Evolutionary conservation across 2,888 invertebrate genomes (phyloP).

Genomic region (Plusia festucae): DNA sequence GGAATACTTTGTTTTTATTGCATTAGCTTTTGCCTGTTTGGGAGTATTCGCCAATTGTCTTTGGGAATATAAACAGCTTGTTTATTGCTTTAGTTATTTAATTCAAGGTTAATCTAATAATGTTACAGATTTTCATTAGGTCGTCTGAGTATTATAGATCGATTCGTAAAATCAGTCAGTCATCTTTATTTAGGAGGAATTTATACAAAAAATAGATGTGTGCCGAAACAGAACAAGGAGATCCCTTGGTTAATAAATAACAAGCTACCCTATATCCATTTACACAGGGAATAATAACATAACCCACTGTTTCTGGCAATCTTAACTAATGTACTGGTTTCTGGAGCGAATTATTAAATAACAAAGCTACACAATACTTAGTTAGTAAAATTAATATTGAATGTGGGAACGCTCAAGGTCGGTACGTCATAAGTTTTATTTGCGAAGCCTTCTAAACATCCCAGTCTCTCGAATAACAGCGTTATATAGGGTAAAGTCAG

Average conservation of each 20-base stretch:
- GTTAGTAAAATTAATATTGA: slow-evolving; percentile 22
- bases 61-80: slow-evolving; percentile 33
- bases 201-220: slow-evolving; percentile 2
- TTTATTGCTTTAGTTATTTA: slow-evolving; percentile 29
- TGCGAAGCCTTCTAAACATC: slow-evolving; percentile 54
- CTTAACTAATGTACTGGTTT: slow-evolving; percentile 21
- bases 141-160: background rate
- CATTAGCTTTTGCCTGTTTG: slow-evolving; percentile 53
- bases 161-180: background rate
- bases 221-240: slow-evolving; percentile 1
- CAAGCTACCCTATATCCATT: background rate
- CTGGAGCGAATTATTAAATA: slow-evolving; percentile 39
- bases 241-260: slow-evolving; percentile 8
- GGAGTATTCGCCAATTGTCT: slow-evolving; percentile 45
- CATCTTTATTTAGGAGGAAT: background rate
- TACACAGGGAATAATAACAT: slow-evolving; percentile 21
- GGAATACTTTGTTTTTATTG: slow-evolving; percentile 68
- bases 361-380: slow-evolving; percentile 33
- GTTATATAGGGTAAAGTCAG: too few species aligned
- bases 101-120: background rate
- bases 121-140: background rate
- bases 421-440: slow-evolving; percentile 46
- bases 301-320: slow-evolving; percentile 10
- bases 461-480: slow-evolving; percentile 53
- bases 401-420: slow-evolving; percentile 26